Percentiles rank a stretch among this genome's conserved stretches.
Conservation (phyloP, 2,888 invertebrate species). For the Cephus nigrinus region DNA sequence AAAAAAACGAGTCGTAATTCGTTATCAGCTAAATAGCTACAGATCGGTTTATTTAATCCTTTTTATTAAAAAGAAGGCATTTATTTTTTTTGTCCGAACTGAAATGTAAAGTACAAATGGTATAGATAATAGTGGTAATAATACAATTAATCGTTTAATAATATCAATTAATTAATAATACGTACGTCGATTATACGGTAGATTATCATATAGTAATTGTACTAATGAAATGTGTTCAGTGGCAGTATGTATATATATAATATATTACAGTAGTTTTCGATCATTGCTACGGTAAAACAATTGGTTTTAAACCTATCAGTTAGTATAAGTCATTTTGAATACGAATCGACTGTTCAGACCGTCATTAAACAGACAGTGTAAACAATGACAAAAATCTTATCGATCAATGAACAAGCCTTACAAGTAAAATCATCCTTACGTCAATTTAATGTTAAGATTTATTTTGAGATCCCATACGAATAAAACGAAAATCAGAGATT, state of each 20-base stretch:
- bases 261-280: slow-evolving; percentile 30
- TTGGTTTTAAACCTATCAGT: slow-evolving; percentile 27
- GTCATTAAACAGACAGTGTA: slow-evolving; percentile 1
- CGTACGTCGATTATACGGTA: slow-evolving; percentile 44
- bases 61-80: slow-evolving; percentile 66
- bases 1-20: not conserved
- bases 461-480: slow-evolving; percentile 5
- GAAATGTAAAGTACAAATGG: slow-evolving; percentile 66
- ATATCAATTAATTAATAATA: slow-evolving; percentile 61
- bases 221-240: slow-evolving; percentile 66
- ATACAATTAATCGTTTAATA: slow-evolving; percentile 62
- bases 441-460: slow-evolving; percentile 4
- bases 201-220: slow-evolving; percentile 57
- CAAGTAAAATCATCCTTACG: slow-evolving; percentile 7
- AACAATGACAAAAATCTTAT: not conserved
- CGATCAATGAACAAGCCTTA: slow-evolving; percentile 13
- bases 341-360: slow-evolving; percentile 9
- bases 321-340: not conserved
- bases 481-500: slow-evolving; percentile 9
- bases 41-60: slow-evolving; percentile 25
- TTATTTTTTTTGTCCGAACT: slow-evolving; percentile 62
- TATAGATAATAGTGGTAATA: slow-evolving; percentile 65
- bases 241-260: slow-evolving; percentile 60
- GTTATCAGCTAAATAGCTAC: not conserved
- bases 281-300: slow-evolving; percentile 34